Conservation (phyloP, 2,113 vertebrate genomes). For the Chamaea fasciata region DNA sequence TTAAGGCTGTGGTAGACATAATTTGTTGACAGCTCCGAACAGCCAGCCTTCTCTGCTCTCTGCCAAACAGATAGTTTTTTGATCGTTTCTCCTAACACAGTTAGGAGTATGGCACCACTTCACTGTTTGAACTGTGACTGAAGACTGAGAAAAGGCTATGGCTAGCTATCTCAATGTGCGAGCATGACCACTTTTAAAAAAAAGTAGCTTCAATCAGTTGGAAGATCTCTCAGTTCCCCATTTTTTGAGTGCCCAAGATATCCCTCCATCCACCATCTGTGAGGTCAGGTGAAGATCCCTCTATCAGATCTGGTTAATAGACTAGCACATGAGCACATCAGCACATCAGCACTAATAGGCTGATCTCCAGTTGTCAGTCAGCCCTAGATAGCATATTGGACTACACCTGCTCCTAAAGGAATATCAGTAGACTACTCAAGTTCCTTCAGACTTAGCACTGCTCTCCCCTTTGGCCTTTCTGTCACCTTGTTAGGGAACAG, state of each 20-base stretch:
- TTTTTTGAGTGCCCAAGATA: not conserved
- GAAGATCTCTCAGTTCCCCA: not conserved
- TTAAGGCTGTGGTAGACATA: not conserved
- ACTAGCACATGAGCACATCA: no score
- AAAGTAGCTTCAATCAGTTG: not conserved
- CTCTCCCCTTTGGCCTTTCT: not conserved
- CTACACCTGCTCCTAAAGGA: not conserved
- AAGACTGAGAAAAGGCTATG: not conserved
- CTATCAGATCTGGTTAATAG: not conserved
- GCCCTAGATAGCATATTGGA: not conserved
- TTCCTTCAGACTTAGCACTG: not conserved
- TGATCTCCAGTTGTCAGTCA: not conserved
- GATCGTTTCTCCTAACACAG: not conserved
- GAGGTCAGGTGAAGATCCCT: not conserved
- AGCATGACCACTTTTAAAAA: not conserved
- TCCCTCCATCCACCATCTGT: not conserved
- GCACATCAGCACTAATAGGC: no score
- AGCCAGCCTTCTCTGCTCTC: not conserved
- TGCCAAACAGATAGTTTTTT: not conserved
- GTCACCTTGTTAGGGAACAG: not conserved
- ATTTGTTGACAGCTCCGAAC: not conserved
- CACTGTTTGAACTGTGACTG: not conserved
- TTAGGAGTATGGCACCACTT: not conserved
- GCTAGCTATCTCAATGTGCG: not conserved
- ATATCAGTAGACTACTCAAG: not conserved